Percentiles rank a stretch among this genome's conserved stretches.
These are phyloP conservation scores for Poecilia gillii DNA, from an alignment of 2,797 vertebrate genomes.

Conservation along the genomic window DNA sequence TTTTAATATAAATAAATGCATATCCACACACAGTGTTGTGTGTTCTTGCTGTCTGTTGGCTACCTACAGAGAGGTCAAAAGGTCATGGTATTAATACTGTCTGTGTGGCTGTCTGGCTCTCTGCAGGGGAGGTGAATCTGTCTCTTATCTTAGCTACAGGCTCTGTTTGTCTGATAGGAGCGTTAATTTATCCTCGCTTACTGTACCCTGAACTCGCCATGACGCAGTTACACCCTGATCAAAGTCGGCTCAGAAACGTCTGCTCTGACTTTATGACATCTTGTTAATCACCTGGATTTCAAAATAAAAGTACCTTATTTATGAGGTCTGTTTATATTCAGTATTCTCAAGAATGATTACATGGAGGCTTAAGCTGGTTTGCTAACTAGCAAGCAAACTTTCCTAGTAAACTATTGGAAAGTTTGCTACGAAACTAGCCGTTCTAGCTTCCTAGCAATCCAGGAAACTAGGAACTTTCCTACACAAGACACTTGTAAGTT, in stretches of 20 bases:
- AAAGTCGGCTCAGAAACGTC: background rate
- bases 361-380: background rate
- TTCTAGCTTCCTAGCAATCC: too few species aligned
- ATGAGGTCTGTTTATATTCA: background rate
- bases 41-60: constrained; percentile 18
- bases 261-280: background rate
- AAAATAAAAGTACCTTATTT: background rate
- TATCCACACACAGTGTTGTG: background rate
- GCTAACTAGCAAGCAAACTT: background rate
- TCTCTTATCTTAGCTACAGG: constrained; percentile 21
- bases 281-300: background rate
- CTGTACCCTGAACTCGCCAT: background rate
- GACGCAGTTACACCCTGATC: background rate
- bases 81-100: constrained; percentile 34
- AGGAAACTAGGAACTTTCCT: too few species aligned
- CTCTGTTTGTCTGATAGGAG: constrained; percentile 9
- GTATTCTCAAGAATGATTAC: background rate
- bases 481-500: too few species aligned
- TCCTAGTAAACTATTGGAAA: background rate
- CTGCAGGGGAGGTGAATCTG: constrained; percentile 27
- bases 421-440: too few species aligned
- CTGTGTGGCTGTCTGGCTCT: constrained; percentile 24
- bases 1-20: background rate
- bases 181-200: background rate
- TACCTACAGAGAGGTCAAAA: constrained; percentile 22